Evolutionary conservation across 2,888 invertebrate genomes (phyloP), one percentile per base, ranked within the genome.

Genomic region (Lomographa bimaculata): DNA sequence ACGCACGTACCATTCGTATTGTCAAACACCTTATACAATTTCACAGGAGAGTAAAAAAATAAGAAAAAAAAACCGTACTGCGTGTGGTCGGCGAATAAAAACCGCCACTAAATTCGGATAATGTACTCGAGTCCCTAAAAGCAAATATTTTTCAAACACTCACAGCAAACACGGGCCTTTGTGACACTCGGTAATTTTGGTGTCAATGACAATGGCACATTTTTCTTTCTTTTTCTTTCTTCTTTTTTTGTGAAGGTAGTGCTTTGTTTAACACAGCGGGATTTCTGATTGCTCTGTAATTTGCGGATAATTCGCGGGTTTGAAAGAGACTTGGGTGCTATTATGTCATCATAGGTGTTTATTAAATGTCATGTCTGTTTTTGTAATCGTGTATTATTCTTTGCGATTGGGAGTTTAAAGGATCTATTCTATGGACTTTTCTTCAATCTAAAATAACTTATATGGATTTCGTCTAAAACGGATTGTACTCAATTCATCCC

Each of bases 81-180:
- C 45, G 60, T 58, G 60, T 60, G 60, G 60, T 58, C 60, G 53
- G 46, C 54, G 51, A 60, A 56, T 52, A 57, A 54, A 52, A 46
- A 42, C 57, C 35, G 34, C 35, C 56, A 48, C 48, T 48, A 55
- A 51, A 53, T 48, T 47, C 50, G 49, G 44, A 54, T 50, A 80
- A 79, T 68, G 66, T 65, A 84, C 86, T 87, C 77, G 65, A 85
- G 70, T 73, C 56, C 29, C 48, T 46, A 50, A 56, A 54, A 80
- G 79, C 81, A 87, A 87, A 87, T 84, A 86, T 87, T 86, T 84
- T 82, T 84, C 86, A 89, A 87, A 87, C 85, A 86, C 62, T 63
- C 58, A 69, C 60, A 59, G 71, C 65, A 73, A 75, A 79, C 73
- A 79, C 38, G 25, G 79, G 74, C 77, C 72, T 79, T 82, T 79